Evolutionary conservation across 2,113 vertebrate species (phyloP), one percentile per base, ranked within the genome.

Genomic region (Cyanocitta stelleri): DNA sequence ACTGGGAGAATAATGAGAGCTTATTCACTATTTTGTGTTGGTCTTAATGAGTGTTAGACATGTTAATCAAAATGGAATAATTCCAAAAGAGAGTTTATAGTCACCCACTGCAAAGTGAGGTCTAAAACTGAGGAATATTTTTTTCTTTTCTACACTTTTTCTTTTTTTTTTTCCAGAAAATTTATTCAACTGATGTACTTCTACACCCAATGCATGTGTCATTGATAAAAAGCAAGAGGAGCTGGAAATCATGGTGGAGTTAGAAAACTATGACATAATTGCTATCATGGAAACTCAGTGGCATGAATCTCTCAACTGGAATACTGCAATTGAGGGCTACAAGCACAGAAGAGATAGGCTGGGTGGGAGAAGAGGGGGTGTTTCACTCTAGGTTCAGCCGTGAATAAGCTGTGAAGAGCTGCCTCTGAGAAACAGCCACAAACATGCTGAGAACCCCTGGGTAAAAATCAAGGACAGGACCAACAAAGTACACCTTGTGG

Each of bases 401-500:
- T 37, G 21, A 67, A 27, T 43, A 59, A 58, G 2, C 11, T 67
- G 16, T 51, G 44, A 44, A 76, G 44, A 76, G 6, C 32, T 86
- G 44, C 54, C 11, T 51, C 62, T 44, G 21, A 27, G 41, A 76
- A 69, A 32, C 26, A 51, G 37, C 37, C 37, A 44, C 14, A 68
- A 51, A 59, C 0, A 1, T 30, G 26, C 37, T 59, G 52, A 59
- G 37, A 68, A 44, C 26, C 6, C 37, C 26, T 27, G 32, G 11
- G 21, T 59, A 22, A 76, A 76, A 68, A 44, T 43, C 32, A 76
- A 51, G 30, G 72, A 51, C 20, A 51, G 24, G 24, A 71, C 37
- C 0, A 0, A 59, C 20, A 12, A 51, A 51, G 5, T 2, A 18
- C 16, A 6, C 0, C 0, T 19, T 41, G 43, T 41, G n/a, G 8